A percentile compares a stretch with the other conserved stretches of the same genome.
phyloP scores from a whole-genome alignment of 2,113 vertebrate species.

The Zapornia atra region DNA sequence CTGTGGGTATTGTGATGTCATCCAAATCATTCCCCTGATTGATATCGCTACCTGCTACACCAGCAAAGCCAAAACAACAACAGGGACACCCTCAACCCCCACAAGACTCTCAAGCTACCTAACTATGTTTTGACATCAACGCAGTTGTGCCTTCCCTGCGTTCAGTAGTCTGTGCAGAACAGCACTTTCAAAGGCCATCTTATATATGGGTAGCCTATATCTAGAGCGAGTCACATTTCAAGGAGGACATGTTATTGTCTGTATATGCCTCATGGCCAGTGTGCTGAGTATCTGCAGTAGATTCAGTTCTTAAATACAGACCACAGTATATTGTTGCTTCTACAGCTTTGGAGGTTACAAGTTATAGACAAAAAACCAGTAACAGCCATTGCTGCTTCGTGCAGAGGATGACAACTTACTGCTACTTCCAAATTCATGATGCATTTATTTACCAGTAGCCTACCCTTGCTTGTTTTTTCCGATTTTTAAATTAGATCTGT shows the following conservation, averaged over 20 bases:
- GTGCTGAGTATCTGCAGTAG: background rate
- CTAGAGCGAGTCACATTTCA: background rate
- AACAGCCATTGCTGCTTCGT: background rate
- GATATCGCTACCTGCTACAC: background rate
- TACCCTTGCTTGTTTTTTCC: background rate
- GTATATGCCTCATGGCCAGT: background rate
- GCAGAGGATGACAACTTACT: background rate
- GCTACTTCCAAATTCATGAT: background rate
- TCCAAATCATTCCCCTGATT: background rate
- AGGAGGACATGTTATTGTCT: background rate
- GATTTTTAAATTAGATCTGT: background rate
- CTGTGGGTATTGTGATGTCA: fast-evolving
- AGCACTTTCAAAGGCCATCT: fast-evolving
- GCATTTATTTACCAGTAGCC: background rate
- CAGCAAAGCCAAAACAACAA: background rate
- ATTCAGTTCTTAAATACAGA: background rate
- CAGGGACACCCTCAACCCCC: background rate
- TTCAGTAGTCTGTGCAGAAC: background rate
- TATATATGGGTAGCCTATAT: background rate
- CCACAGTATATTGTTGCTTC: background rate
- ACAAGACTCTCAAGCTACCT: background rate
- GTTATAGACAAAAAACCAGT: background rate
- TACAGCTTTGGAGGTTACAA: background rate
- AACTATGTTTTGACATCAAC: fast-evolving
- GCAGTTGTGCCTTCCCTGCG: background rate